phyloP scores from a whole-genome alignment of 2,888 invertebrate genomes.

The Pachydiplax longipennis region DNA sequence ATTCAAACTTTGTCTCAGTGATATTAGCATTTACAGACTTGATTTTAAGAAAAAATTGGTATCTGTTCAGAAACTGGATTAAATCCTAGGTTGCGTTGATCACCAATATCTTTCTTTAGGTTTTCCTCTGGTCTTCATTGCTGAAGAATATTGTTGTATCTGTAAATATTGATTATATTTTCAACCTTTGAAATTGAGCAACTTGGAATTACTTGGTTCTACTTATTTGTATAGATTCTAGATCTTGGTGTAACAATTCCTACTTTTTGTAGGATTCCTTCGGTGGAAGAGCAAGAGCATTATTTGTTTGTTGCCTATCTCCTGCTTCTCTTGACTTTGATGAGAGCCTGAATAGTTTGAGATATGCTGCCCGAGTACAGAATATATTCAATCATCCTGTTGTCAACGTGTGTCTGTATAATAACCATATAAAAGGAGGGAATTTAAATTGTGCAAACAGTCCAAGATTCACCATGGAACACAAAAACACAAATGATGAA shows the following conservation, averaged over 20 bases:
- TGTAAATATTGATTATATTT: too few relatives aligned
- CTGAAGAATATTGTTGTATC: too few relatives aligned
- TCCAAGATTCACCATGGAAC: slow-evolving; percentile 4
- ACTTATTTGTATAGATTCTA: not conserved
- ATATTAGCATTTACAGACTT: too few relatives aligned
- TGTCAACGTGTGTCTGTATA: slow-evolving; percentile 67
- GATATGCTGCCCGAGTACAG: slow-evolving; percentile 71
- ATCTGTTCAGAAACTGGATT: too few relatives aligned
- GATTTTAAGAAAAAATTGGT: too few relatives aligned
- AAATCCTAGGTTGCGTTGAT: too few relatives aligned
- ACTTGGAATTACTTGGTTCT: not conserved
- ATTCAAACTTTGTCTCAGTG: too few relatives aligned
- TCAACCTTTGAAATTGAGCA: too few relatives aligned
- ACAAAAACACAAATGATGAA: slow-evolving; percentile 56
- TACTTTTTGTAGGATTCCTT: slow-evolving; percentile 68
- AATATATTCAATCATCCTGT: slow-evolving; percentile 75
- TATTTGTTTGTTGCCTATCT: slow-evolving; percentile 77
- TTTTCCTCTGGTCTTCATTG: too few relatives aligned
- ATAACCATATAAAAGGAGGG: slow-evolving; percentile 1
- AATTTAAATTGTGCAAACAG: slow-evolving; percentile 7
- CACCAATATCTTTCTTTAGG: too few relatives aligned
- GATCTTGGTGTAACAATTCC: not conserved
- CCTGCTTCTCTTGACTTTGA: slow-evolving; percentile 72
- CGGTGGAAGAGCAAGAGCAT: slow-evolving; percentile 77
- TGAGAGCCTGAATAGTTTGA: slow-evolving; percentile 74